Base-by-base conservation (phyloP, 2,113 vertebrate genomes). In the Cinclus mexicanus region DNA sequence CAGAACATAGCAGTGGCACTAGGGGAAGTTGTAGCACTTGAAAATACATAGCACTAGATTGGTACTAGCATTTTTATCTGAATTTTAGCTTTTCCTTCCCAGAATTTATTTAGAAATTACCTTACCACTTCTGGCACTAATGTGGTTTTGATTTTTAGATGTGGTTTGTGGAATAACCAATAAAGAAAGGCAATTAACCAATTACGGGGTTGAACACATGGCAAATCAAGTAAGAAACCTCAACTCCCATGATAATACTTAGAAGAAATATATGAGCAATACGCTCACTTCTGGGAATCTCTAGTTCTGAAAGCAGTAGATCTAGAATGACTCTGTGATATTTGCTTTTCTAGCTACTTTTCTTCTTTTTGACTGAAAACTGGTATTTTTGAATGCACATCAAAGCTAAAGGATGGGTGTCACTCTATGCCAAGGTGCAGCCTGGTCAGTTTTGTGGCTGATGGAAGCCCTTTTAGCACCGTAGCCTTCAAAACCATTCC, bases 151-250 rank as follows among this genome's bases (percentile, higher is more conserved):
- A 78, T 46, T 97, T 90, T 94, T 44, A 89, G 61, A 60, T 82
- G 52, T 84, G 72, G 83, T 49, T 95, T 96, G 60, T 95, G 88
- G 92, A 95, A 78, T 89, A 92, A 92, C 44, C 49, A 84, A 71
- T 68, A 63, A 89, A 90, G 69, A 92, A 81, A 60, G 42, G 49
- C 61, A 96, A 87, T 92, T 93, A 95, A 78, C 41, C 76, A 86
- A 87, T 87, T 94, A 80, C 60, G 86, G 29, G 11, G 35, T 81
- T 80, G 77, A 95, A 86, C 65, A 87, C n/a, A 39, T 61, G 53
- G 64, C 64, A 93, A 92, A 89, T 64, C 44, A 35, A 61, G 80
- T 75, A 89, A 81, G 83, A 93, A 94, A 85, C 69, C 71, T 89
- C 79, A 95, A 46, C 4, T 9, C 29, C 7, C 44, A 23, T 21